Base-by-base conservation (phyloP, 1,140 invertebrate genomes). In the Heliconius melpomene region DNA sequence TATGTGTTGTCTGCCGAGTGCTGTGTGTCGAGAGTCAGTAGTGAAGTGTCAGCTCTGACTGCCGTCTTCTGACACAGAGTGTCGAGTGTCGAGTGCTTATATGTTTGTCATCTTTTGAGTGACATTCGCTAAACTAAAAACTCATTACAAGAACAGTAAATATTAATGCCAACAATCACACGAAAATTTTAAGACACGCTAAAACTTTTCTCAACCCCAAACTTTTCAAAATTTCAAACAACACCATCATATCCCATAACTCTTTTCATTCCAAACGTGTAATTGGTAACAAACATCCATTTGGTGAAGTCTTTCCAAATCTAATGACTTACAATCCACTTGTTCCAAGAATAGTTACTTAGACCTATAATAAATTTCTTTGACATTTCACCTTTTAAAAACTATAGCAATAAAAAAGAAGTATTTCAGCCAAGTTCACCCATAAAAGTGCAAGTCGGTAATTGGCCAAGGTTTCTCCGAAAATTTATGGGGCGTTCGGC, bases 321-420 rank as follows among this genome's bases (percentile, higher is more conserved):
- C 72, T 26, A 73, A 73, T 60, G 52, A 78, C 77, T 72, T 73
- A 60, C 77, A 32, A 60, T 71, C 72, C 77, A 78, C 77, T 78
- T 73, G 71, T 32, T 23, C 36, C 13, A 66, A 74, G 40, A 72
- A 79, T 76, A 76, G 79, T 74, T 50, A 80, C 79, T 66, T 77
- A 29, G 60, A 66, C 60, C 72, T 18, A 38, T 38, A 20, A 77
- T 81, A 81, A 77, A 74, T 81, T 74, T 72, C 40, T 50, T 46
- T 78, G 71, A 78, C 79, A 84, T 84, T 80, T 75, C 79, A 84
- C 86, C 88, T 86, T 88, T 89, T 89, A 85, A 89, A 88, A 89
- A 88, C 88, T 88, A 87, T 83, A 79, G 84, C 84, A 86, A 89
- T 89, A 88, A 89, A 89, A 88, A 88, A 87, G 88, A 89, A 87